A percentile compares a stretch with the other conserved stretches of the same genome.
phyloP scores from a whole-genome alignment of 2,113 vertebrate species.

The Phyllostomus discolor region DNA sequence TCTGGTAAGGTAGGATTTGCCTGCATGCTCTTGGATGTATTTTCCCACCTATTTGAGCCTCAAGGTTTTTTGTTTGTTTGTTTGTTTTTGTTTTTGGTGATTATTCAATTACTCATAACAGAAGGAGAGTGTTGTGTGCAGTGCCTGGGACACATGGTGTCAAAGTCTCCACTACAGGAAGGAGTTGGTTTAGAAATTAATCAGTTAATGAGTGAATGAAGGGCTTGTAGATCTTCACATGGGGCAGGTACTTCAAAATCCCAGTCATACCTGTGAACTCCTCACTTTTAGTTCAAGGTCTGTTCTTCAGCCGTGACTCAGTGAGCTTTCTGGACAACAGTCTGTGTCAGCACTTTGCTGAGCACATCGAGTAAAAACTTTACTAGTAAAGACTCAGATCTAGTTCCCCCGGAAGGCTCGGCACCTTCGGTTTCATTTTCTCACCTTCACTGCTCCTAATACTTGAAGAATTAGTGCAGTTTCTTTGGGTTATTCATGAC shows the following conservation, averaged over 20 bases:
- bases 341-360: not conserved
- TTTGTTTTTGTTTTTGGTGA: not conserved
- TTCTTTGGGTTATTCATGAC: not conserved
- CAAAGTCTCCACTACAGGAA: not conserved
- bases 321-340: not conserved
- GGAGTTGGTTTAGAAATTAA: not conserved
- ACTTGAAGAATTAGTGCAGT: not conserved
- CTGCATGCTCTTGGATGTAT: no score
- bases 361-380: not conserved
- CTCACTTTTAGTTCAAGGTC: not conserved
- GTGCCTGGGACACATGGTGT: not conserved
- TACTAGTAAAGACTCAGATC: not conserved
- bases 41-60: not conserved
- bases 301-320: not conserved
- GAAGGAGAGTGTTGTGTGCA: not conserved
- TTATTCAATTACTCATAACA: not conserved
- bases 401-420: not conserved
- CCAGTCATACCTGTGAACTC: not conserved
- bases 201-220: not conserved
- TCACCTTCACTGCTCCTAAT: not conserved
- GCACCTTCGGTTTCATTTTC: not conserved
- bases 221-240: not conserved
- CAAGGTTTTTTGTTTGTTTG: not conserved
- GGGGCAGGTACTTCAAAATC: not conserved
- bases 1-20: not conserved